phyloP scores from a whole-genome alignment of 1,140 invertebrate genomes.

The Achroia grisella region DNA sequence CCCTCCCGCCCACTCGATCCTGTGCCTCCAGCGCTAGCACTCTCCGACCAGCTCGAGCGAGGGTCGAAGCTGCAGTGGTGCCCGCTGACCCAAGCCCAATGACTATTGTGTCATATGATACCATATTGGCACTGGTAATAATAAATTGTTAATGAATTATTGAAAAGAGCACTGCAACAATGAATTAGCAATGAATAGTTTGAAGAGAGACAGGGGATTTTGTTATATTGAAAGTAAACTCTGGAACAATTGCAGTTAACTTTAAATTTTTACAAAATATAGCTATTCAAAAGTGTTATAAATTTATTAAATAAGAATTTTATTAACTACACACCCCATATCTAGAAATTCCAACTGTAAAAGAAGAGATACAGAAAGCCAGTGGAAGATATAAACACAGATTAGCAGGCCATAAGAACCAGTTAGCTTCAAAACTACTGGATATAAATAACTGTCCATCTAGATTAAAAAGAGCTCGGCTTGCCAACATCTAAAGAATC shows the following conservation, averaged over 20 bases:
- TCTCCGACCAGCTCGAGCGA: conserved; percentile 66
- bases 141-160: not conserved
- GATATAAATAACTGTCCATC: too few relatives aligned
- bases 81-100: conserved; percentile 78
- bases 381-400: too few relatives aligned
- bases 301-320: too few relatives aligned
- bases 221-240: not conserved
- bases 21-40: conserved; percentile 77
- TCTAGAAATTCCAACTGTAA: too few relatives aligned
- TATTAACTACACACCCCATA: too few relatives aligned
- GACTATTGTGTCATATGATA: conserved; percentile 68
- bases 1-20: conserved; percentile 75
- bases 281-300: too few relatives aligned
- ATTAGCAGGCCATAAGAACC: too few relatives aligned
- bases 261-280: too few relatives aligned
- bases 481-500: too few relatives aligned
- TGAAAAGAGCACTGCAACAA: not conserved
- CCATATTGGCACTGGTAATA: conserved; percentile 18
- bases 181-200: not conserved
- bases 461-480: too few relatives aligned
- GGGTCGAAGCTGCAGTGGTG: conserved; percentile 71
- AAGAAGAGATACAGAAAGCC: too few relatives aligned
- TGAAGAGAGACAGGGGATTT: not conserved
- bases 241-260: not conserved
- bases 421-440: too few relatives aligned